These are phyloP conservation scores for Hydrotaea diabolus DNA, from an alignment of 2,888 invertebrate species.

Conservation along the genomic window DNA sequence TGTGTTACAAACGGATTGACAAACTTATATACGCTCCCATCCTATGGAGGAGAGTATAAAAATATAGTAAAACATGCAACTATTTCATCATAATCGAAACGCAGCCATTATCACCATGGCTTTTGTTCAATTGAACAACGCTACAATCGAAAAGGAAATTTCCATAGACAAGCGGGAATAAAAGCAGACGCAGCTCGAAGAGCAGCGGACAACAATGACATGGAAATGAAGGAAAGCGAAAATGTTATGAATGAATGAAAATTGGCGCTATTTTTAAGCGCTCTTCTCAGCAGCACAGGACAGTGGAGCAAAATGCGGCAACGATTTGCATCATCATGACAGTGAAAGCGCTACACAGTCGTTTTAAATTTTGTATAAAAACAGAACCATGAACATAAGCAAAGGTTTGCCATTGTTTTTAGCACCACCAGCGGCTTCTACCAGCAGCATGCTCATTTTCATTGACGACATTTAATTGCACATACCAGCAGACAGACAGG, in stretches of 20 bases:
- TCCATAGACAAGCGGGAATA: slow-evolving; percentile 10
- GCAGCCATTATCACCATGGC: not conserved
- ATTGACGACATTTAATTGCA: not conserved
- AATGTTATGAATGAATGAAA: slow-evolving; percentile 30
- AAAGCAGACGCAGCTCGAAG: not conserved
- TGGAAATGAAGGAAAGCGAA: not conserved
- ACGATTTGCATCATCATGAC: no score
- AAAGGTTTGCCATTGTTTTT: not conserved
- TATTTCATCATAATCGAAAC: not conserved
- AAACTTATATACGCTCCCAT: no score
- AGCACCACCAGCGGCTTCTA: not conserved
- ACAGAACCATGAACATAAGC: not conserved
- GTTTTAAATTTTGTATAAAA: no score
- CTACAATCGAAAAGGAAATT: slow-evolving; percentile 22
- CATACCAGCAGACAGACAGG: not conserved
- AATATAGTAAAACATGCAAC: not conserved
- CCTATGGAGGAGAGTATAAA: no score
- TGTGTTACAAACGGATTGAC: no score
- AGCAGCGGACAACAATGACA: not conserved
- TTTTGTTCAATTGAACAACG: slow-evolving; percentile 1
- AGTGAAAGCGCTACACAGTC: no score
- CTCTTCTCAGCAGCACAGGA: not conserved
- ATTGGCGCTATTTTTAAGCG: not conserved
- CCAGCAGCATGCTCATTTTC: not conserved
- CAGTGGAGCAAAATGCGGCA: not conserved